phyloP scores from a whole-genome alignment of 2,888 invertebrate species.

The Lycocerus yunnanus region DNA sequence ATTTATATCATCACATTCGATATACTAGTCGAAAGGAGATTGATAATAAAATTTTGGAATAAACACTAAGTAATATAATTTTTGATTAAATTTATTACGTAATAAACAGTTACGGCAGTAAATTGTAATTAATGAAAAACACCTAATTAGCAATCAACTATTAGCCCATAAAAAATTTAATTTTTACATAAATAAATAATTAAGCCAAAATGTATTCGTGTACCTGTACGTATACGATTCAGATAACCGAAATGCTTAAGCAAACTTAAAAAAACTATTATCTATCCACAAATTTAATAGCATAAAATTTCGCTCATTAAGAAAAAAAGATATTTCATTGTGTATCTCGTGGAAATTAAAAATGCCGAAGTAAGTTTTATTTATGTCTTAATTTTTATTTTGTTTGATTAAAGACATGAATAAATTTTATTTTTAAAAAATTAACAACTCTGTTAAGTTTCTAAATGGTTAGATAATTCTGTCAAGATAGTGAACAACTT shows the following conservation, averaged over 20 bases:
- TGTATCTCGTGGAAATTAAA: background rate
- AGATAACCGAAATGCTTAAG: background rate
- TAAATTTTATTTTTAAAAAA: slow-evolving; percentile 3
- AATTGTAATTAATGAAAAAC: slow-evolving; percentile 5
- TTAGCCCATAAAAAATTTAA: background rate
- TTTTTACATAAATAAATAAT: background rate
- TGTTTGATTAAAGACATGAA: background rate
- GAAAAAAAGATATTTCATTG: background rate
- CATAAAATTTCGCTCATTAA: background rate
- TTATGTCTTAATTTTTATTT: background rate
- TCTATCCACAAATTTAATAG: background rate
- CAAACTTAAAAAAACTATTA: background rate
- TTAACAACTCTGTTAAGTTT: slow-evolving; percentile 4
- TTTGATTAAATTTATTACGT: background rate
- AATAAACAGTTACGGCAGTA: background rate
- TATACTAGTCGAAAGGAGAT: slow-evolving; percentile 7
- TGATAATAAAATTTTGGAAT: slow-evolving; percentile 10
- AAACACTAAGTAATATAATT: background rate
- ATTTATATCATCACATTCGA: slow-evolving; percentile 42
- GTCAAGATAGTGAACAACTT: slow-evolving; percentile 12
- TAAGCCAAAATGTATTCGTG: background rate
- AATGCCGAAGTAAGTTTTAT: background rate
- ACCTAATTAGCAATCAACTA: slow-evolving; percentile 1
- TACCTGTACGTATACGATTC: background rate
- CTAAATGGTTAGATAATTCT: slow-evolving; percentile 15